Base-by-base conservation (phyloP, 2,797 vertebrate genomes). In the Labroides dimidiatus region DNA sequence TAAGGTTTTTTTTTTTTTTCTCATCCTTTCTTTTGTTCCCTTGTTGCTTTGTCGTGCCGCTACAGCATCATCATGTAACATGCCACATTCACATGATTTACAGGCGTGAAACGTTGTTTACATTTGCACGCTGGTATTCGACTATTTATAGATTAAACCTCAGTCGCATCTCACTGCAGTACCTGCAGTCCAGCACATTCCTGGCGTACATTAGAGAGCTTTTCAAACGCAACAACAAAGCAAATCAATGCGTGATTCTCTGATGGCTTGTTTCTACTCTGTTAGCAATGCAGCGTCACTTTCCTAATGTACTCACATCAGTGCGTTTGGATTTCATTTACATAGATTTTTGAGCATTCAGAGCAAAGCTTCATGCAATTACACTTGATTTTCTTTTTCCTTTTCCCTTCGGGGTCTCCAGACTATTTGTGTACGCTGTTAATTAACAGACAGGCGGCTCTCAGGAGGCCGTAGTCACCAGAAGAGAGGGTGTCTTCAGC, bases 381-480 rank as follows among this genome's bases (percentile, higher is more conserved):
- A 87, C 42, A 14, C 57, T 80, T 79, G 78, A 81, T 80, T 80
- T 81, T 49, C 7, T 54, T 17, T 12, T 33, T 19, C 64, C 69
- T 45, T 69, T 52, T 15, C 30, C 39, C 30, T 79, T 74, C 47
- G 64, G 67, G 49, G 57, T 78, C 75, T 72, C 50, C 56, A 63
- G 71, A 71, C 71, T 76, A 70, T 84, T 86, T 81, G 65, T 77
- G 64, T 68, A 57, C 2, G 0, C 44, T 61, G 78, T 78, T 91
- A 89, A 89, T 89, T 87, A 89, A 81, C 64, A 78, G 71, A 77
- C 56, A 62, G 47, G 30, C 43, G 14, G 52, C 56, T 75, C 72
- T 59, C 47, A 39, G n/a, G 45, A 69, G 70, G 62, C 52, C 47
- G 16, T 68, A 81, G 64, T 16, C 47, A 44, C 41, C 39, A 63